Evolutionary conservation across 2,888 invertebrate species (phyloP), one percentile per base, ranked within the genome.

Genomic region (Marronus borbonicus): DNA sequence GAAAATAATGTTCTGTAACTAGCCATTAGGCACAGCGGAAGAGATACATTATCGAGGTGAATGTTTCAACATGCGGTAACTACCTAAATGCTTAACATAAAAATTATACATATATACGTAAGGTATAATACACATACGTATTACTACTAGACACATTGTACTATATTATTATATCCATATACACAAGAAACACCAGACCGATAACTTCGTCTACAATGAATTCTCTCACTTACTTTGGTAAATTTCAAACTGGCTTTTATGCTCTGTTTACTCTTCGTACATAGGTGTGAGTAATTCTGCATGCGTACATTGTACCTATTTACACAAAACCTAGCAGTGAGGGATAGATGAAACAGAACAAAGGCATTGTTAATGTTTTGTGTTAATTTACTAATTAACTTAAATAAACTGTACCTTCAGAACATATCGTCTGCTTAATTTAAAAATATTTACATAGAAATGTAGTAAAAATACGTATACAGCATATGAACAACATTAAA

Each of bases 211-310:
- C 44, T 44, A 49, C 66, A 49, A 68, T 50, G 49, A 68, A 49
- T 70, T 58, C 55, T 58, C 50, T 12, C 52, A 58, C 58, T 70
- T 70, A 55, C 70, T 70, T 70, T 70, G 70, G 70, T 70, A 31
- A 70, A 55, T 70, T 70, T 55, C 36, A 58, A 70, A 70, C 58
- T 70, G 70, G 70, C 70, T 70, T 70, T 70, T 55, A 31, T 31
- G 31, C 17, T 50, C 70, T 36, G 70, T 12, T 70, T 70, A 12
- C 12, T 55, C 28, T 58, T 8, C n/a, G 44, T 24, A 68, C 55
- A n/a, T n/a, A 55, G 36, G 55, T 70, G 58, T 55, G 39, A 10
- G 31, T 36, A 69, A 69, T 58, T 1, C 58, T 58, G 24, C 60
- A 24, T 60, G 7, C 20, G 49, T 68, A 49, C 36, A 65, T 44